Base-by-base conservation (phyloP, 2,113 vertebrate genomes). In the Petroica traversi region DNA sequence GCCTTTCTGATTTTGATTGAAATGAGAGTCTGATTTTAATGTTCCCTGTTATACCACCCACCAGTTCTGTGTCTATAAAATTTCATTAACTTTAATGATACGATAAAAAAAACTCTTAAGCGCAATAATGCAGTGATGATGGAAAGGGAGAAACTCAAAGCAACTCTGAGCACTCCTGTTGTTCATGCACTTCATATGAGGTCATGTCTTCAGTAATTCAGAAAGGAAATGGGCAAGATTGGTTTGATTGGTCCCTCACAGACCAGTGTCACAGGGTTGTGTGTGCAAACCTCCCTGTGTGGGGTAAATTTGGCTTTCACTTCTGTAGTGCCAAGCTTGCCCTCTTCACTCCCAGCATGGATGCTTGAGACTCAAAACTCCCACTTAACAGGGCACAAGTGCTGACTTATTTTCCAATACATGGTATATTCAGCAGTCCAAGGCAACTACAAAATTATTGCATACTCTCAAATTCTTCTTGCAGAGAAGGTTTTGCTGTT, bases 21-120 rank as follows among this genome's bases (percentile, higher is more conserved):
- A 89, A 49, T 1, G 19, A 64, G 52, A 90, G 14, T 68, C 40
- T 72, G 82, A 74, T 93, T 97, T 95, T 92, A 85, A 89, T 67
- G 54, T 67, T 85, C 66, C 45, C 61, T 57, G 15, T 81, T 76
- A 81, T 7, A 79, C 88, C 93, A 88, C 91, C 90, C 82, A 88
- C 78, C 51, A 78, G 82, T 78, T 93, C 86, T 29, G 55, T 41
- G 64, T 84, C 89, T 88, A 11, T 74, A 77, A 81, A 64, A 82
- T 92, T 93, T 90, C 63, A 93, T 95, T 93, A 93, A 62, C 57
- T 94, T 95, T 93, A 93, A 95, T 54, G 82, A 61, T 12, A 67
- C 48, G 28, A 83, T 96, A 82, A 94, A 94, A 94, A 94, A 81
- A 28, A 10, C 69, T 61, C 73, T 24, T 43, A 72, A 90, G 79